phyloP scores from a whole-genome alignment of 2,888 invertebrate species.

The Mesorhabditis spiculigera region DNA sequence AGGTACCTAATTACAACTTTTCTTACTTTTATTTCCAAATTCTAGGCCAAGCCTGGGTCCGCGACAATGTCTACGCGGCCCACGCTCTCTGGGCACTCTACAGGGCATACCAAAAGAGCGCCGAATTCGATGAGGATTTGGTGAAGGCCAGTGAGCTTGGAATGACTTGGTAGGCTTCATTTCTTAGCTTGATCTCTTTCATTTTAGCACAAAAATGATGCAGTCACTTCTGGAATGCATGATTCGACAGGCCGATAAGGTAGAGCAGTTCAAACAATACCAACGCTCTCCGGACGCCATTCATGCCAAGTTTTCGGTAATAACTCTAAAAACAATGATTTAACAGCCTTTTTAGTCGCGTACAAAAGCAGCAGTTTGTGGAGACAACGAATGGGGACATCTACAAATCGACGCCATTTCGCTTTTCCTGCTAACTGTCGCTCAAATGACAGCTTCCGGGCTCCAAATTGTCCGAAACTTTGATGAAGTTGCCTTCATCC shows the following conservation, averaged over 20 bases:
- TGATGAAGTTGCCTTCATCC: slow-evolving; percentile 97
- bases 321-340: slow-evolving; percentile 59
- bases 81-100: slow-evolving; percentile 95
- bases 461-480: slow-evolving; percentile 91
- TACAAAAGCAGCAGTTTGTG: slow-evolving; percentile 85
- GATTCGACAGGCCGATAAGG: slow-evolving; percentile 97
- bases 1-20: slow-evolving; percentile 23
- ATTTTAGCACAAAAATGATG: slow-evolving; percentile 69
- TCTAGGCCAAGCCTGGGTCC: slow-evolving; percentile 86
- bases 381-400: slow-evolving; percentile 96
- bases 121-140: slow-evolving; percentile 95
- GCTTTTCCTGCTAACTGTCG: slow-evolving; percentile 84
- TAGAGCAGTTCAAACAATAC: slow-evolving; percentile 75
- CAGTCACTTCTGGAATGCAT: slow-evolving; percentile 87
- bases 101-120: slow-evolving; percentile 96
- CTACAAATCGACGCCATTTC: slow-evolving; percentile 95
- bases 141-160: slow-evolving; percentile 96
- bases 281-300: slow-evolving; percentile 74
- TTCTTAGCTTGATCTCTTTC: not conserved
- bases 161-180: slow-evolving; percentile 62
- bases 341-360: slow-evolving; percentile 49
- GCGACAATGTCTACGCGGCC: slow-evolving; percentile 95
- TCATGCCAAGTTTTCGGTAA: slow-evolving; percentile 79
- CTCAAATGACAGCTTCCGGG: slow-evolving; percentile 98
- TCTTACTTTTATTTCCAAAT: slow-evolving; percentile 62